Evolutionary conservation across 2,113 vertebrate species (phyloP).

Genomic region (Taurulus bubalis): DNA sequence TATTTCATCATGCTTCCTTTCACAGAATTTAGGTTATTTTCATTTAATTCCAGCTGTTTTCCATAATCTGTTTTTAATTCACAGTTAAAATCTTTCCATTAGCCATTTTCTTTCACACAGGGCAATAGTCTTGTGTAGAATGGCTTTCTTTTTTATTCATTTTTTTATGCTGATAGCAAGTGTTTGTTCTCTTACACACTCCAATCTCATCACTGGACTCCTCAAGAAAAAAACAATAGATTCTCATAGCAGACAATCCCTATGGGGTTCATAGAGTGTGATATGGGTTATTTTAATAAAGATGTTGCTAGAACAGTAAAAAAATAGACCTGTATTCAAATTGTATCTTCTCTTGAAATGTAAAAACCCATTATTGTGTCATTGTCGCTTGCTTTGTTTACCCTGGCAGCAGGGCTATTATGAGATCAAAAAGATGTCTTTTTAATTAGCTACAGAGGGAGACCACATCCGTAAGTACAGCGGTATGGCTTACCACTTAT

Average conservation of each 20-base stretch:
- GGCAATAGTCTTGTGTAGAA: not conserved
- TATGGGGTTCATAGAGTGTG: not conserved
- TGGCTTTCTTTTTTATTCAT: not conserved
- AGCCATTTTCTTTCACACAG: not conserved
- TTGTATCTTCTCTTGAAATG: constrained; percentile 62
- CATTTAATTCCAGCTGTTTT: not conserved
- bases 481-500: constrained; percentile 69
- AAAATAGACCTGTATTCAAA: constrained; percentile 61
- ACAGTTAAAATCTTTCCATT: not conserved
- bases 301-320: constrained; percentile 37
- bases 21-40: not conserved
- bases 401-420: constrained; percentile 72
- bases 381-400: constrained; percentile 77
- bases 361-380: constrained; percentile 69
- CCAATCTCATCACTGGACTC: not conserved
- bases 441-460: constrained; percentile 80
- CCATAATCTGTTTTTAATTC: not conserved
- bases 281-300: constrained; percentile 9
- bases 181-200: not conserved
- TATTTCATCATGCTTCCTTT: not conserved
- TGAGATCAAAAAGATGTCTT: constrained; percentile 78
- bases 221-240: not conserved
- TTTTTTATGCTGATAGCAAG: not conserved
- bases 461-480: constrained; percentile 64
- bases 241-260: not conserved